A percentile compares a stretch with the other conserved stretches of the same genome.
phyloP scores from a whole-genome alignment of 2,888 invertebrate species.

The Gymnoscelis rufifasciata region DNA sequence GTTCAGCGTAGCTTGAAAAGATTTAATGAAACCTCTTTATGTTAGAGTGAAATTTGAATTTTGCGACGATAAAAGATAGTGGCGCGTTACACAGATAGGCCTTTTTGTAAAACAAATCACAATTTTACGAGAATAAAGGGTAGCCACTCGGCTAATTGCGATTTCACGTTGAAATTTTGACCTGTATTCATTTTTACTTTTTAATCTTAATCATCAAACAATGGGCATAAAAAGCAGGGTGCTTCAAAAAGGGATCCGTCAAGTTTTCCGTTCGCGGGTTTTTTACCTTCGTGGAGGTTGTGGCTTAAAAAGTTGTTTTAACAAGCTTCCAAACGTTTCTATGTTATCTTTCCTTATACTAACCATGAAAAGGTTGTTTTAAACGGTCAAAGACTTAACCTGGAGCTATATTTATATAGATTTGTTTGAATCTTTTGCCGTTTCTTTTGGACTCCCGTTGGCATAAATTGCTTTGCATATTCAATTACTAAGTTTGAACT shows the following conservation, averaged over 20 bases:
- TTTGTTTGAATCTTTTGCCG: background rate
- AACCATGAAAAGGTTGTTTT: background rate
- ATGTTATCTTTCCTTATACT: slow-evolving; percentile 4
- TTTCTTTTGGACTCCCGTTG: background rate
- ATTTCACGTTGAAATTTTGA: slow-evolving; percentile 22
- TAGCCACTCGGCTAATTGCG: slow-evolving; percentile 13
- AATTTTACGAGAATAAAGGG: slow-evolving; percentile 21
- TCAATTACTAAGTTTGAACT: background rate
- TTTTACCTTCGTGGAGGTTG: slow-evolving; percentile 11
- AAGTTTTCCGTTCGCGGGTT: slow-evolving; percentile 20
- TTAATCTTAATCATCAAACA: slow-evolving; percentile 18
- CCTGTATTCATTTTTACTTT: slow-evolving; percentile 9
- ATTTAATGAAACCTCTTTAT: slow-evolving; percentile 31
- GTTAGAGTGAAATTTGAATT: slow-evolving; percentile 29
- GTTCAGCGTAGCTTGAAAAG: slow-evolving; percentile 23
- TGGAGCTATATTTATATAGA: background rate
- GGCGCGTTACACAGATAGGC: slow-evolving; percentile 27
- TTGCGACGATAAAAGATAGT: slow-evolving; percentile 26
- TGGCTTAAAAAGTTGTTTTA: slow-evolving; percentile 18
- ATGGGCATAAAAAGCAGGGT: slow-evolving; percentile 9
- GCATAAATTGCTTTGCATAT: background rate
- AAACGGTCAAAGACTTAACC: background rate
- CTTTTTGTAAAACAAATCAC: slow-evolving; percentile 24
- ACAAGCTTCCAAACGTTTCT: slow-evolving; percentile 17
- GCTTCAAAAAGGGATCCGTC: slow-evolving; percentile 18